Base-by-base conservation (phyloP, 35 echinoderm and acorn worm genomes). In the Lytechinus variegatus region DNA sequence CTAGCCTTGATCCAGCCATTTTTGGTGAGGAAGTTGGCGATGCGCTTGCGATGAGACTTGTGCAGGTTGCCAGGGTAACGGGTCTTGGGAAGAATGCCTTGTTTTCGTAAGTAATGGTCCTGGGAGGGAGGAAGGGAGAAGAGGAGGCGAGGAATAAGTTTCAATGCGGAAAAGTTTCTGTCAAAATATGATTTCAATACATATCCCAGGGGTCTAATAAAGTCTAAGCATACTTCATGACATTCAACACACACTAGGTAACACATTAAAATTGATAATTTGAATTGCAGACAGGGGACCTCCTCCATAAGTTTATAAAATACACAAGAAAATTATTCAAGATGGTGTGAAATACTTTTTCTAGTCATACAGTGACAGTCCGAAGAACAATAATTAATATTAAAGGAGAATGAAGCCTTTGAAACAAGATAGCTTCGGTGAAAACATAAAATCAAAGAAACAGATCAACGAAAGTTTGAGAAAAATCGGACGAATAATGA, bases 21-120 rank as follows among this genome's bases (percentile, higher is more conserved):
- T 72, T 96, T 91, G 56, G 96, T 95, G 28, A 99, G 91, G 91
- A 96, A 99, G 97, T 97, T 98, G 86, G 96, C 95, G 95, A 99
- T 99, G 55, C 98, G 94, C 95, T 96, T 97, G 61, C 98, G 95
- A 89, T 99, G 97, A 10, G 97, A 94, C 94, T 97, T 96, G 97
- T 99, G 96, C 44, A 99, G 89, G 93, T 99, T 99, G 72, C 97
- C 96, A 13, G 98, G 98, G 72, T 97, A 99, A 55, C 97, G 95
- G 27, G 98, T 97, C 95, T 97, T 99, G 54, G 96, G 95, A 79
- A 96, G 96, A 96, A 99, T 96, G 94, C 98, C 98, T 95, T 97
- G 97, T 87, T 97, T 93, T 94, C 96, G 87, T 21, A 98, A 92
- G 92, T 94, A 97, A 95, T 99, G 97, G 94, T 99, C 98, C 97